Conservation (phyloP, 2,797 vertebrate species). For the Enteromius thamalakanensis region DNA sequence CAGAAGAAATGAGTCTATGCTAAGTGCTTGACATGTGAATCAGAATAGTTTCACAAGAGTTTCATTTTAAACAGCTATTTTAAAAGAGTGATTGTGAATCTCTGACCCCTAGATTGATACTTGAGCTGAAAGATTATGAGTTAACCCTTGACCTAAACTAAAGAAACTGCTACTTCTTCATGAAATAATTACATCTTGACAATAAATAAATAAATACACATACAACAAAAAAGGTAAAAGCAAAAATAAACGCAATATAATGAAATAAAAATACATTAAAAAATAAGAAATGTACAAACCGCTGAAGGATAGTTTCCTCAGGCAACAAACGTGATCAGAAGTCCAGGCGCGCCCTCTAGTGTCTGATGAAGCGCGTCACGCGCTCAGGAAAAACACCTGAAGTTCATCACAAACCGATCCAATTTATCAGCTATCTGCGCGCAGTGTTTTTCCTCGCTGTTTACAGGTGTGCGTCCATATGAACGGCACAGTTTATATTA, state of each 20-base stretch:
- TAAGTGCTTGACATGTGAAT: too few species aligned
- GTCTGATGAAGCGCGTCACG: slow-evolving; percentile 6
- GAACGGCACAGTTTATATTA: not conserved
- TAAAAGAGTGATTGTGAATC: not conserved
- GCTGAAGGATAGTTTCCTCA: not conserved
- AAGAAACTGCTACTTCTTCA: not conserved
- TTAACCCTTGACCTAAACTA: not conserved
- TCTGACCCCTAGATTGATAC: not conserved
- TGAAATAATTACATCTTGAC: not conserved
- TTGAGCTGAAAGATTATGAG: not conserved
- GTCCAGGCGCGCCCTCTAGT: slow-evolving; percentile 47
- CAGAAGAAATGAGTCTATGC: not conserved
- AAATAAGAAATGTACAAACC: too few species aligned
- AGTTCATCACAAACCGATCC: slow-evolving; percentile 6
- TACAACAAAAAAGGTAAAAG: not conserved
- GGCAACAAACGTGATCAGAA: not conserved
- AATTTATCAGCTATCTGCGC: not conserved
- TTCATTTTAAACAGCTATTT: not conserved
- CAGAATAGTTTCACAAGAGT: not conserved
- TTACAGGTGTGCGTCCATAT: not conserved
- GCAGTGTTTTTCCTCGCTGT: not conserved
- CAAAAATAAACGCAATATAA: not conserved
- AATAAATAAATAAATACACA: not conserved
- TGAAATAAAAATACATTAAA: too few species aligned
- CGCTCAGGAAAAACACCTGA: slow-evolving; percentile 39